Evolutionary conservation across 53 echinoderm and acorn worm species (phyloP).

Genomic region (Astropecten irregularis): DNA sequence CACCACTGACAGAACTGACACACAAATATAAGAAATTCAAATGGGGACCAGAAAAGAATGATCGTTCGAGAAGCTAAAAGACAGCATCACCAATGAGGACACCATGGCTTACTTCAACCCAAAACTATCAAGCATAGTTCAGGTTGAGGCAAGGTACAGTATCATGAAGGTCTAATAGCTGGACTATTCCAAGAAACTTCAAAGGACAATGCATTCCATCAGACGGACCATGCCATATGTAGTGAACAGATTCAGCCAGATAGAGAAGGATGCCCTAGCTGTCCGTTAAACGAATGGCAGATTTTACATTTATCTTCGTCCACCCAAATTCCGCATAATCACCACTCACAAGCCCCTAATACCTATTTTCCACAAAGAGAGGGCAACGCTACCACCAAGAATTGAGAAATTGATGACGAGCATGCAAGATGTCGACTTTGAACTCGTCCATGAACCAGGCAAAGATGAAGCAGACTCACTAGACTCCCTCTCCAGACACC

Average conservation of each 20-base stretch:
- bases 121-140: slow-evolving; percentile 13
- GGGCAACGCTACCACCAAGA: slow-evolving; percentile 48
- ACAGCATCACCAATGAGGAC: too few relatives aligned
- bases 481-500: slow-evolving; percentile 59
- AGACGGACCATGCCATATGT: slow-evolving; percentile 50
- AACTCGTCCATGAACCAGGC: slow-evolving; percentile 49
- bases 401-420: slow-evolving; percentile 60
- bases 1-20: slow-evolving; percentile 44
- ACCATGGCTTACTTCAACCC: slow-evolving; percentile 53
- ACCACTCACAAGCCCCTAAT: slow-evolving; percentile 63
- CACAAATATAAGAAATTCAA: slow-evolving; percentile 27
- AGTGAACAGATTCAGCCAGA: slow-evolving; percentile 60
- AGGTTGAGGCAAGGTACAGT: slow-evolving; percentile 58
- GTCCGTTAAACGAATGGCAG: slow-evolving; percentile 43
- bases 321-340: slow-evolving; percentile 54
- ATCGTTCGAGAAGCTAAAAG: slow-evolving; percentile 39
- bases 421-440: slow-evolving; percentile 60
- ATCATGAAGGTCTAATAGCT: slow-evolving; percentile 51
- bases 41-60: slow-evolving; percentile 46
- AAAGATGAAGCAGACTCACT: slow-evolving; percentile 54
- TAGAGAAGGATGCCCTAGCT: slow-evolving; percentile 51
- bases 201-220: slow-evolving; percentile 57
- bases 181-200: slow-evolving; percentile 46
- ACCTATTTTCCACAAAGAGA: slow-evolving; percentile 54
- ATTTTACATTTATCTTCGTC: slow-evolving; percentile 54